Evolutionary conservation across 92 coral and sea anemone genomes (phyloP).

Genomic region (Diadumene lineata): DNA sequence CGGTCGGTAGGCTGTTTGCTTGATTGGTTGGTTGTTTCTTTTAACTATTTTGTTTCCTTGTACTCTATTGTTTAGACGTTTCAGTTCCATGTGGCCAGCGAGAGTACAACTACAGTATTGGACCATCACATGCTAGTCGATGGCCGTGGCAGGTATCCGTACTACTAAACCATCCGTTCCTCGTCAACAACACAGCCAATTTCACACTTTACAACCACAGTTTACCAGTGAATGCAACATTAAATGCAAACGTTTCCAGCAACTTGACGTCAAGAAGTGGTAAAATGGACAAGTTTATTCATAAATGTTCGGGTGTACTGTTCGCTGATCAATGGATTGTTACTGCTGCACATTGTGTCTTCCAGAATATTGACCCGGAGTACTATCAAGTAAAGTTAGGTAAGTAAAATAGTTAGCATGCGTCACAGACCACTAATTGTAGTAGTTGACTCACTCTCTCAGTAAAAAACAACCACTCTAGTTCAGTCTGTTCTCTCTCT

Average conservation of each 20-base stretch:
- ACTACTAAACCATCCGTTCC: background rate
- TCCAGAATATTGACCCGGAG: background rate
- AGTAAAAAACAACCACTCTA: background rate
- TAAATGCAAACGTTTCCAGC: too few species aligned
- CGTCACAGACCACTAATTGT: background rate
- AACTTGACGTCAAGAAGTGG: too few species aligned
- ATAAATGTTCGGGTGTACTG: background rate
- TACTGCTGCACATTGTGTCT: background rate
- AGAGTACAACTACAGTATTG: background rate
- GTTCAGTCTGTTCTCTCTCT: background rate
- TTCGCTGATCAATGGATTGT: background rate
- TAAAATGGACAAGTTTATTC: background rate
- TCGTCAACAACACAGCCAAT: background rate
- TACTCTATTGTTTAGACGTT: background rate
- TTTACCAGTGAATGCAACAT: too few species aligned
- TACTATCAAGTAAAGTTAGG: background rate
- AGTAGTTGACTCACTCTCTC: background rate
- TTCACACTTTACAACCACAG: too few species aligned
- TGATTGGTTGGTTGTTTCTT: background rate
- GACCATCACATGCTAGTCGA: background rate
- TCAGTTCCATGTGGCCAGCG: background rate
- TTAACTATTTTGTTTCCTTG: background rate
- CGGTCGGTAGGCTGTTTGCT: background rate
- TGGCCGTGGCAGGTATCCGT: background rate
- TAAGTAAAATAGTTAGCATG: background rate